Evolutionary conservation across 2,797 vertebrate species (phyloP).

Genomic region (Sebastes hopkinsi): DNA sequence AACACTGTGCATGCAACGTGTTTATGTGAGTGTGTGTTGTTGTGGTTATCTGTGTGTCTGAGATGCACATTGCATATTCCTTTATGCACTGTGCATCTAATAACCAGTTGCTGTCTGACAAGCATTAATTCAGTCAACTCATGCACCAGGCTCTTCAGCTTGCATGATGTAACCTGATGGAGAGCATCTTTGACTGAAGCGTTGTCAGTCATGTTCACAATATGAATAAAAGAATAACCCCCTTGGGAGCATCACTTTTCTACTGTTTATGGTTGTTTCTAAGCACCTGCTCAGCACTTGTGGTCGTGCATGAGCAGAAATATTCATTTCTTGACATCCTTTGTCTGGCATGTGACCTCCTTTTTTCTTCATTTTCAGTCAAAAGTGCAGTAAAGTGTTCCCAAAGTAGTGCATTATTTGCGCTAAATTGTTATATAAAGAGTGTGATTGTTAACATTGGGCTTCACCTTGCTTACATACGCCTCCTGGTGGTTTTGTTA

Average conservation of each 20-base stretch:
- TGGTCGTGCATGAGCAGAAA: neutral
- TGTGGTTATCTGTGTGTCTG: neutral
- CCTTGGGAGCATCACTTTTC: neutral
- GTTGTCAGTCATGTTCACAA: neutral
- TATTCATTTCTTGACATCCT: neutral
- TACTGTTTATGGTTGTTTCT: neutral
- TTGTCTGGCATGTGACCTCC: neutral
- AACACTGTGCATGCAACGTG: neutral
- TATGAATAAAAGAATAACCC: neutral
- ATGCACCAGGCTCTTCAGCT: neutral
- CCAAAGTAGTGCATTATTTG: no score
- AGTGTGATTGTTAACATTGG: neutral
- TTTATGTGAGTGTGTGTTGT: neutral
- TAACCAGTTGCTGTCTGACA: neutral
- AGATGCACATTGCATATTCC: neutral
- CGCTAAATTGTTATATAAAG: neutral
- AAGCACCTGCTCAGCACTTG: neutral
- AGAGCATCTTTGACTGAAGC: neutral
- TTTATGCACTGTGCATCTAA: neutral
- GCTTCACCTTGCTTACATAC: neutral
- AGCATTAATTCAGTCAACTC: slow-evolving; percentile 39
- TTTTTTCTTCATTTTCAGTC: neutral
- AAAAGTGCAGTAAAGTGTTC: neutral
- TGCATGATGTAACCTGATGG: slow-evolving; percentile 7
- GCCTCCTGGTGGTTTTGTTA: no score